Evolutionary conservation across 2,888 invertebrate genomes (phyloP), one percentile per base, ranked within the genome.

Genomic region (Polietes domitor): DNA sequence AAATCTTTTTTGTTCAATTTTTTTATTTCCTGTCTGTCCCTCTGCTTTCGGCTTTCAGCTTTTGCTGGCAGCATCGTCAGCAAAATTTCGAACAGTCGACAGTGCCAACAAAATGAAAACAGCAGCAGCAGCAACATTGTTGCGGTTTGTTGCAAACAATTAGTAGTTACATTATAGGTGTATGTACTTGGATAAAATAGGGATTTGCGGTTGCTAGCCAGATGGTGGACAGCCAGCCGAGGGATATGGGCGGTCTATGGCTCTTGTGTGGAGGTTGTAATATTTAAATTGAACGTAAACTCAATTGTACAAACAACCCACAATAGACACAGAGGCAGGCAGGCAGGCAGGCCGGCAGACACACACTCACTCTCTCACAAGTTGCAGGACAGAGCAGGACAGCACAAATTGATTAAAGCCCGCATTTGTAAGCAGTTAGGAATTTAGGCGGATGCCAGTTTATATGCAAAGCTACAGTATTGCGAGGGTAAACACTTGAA

Each of bases 261-360:
- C 28, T n/a, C 1, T 63, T n/a, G 32, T 65, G 37, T 61, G 61
- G 61, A 37, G 65, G 5, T 41, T 68, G 68, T 68, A 43, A 68
- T 68, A 68, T 68, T 68, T 68, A 68, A 68, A 68, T 68, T 41
- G 19, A 68, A 68, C 68, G 43, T 17, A 68, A 43, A 68, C 68
- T 43, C 12, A 68, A 68, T 65, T 65, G 41, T 41, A 19, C 37
- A 65, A 61, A 61, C 61, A 15, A 61, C n/a, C 61, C n/a, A 61
- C 19, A 21, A 32, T 21, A 12, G 5, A 17, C n/a, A 50, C 17
- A 24, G 10, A 24, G 41, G 41, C 55, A 55, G 2, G 24, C 21
- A 12, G 5, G 21, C 9, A 4, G 21, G 26, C 63, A 1, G 37
- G 21, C 0, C 9, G 10, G 7, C 24, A 24, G 37, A 41, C 2